Conservation (phyloP, 2,113 vertebrate genomes). For the Myotis lucifugus region DNA sequence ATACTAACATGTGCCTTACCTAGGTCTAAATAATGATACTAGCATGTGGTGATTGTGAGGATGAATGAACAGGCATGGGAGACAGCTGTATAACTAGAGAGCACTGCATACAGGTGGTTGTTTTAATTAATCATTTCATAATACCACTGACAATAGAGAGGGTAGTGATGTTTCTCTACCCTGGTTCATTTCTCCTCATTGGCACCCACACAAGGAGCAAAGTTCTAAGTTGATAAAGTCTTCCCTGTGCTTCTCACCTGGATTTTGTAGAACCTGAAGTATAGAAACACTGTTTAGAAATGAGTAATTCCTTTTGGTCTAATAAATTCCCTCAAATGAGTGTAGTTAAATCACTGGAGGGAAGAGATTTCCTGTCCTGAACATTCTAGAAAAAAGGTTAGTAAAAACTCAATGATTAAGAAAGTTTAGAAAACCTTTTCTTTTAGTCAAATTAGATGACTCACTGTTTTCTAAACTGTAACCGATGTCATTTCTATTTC, state of each 20-base stretch:
- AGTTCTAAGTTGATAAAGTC: not conserved
- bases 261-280: not conserved
- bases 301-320: not conserved
- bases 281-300: not conserved
- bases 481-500: not conserved
- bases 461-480: not conserved
- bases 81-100: no score
- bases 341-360: not conserved
- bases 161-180: not conserved
- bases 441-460: not conserved
- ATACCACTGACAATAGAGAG: not conserved
- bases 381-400: not conserved
- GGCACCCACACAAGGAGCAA: accelerated
- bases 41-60: not conserved
- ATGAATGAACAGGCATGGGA: not conserved
- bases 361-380: not conserved
- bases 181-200: accelerated
- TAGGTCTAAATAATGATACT: not conserved
- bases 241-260: not conserved
- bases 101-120: not conserved
- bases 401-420: not conserved
- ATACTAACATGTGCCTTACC: not conserved
- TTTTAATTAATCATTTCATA: not conserved
- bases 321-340: not conserved
- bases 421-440: not conserved